Conservation (phyloP, 2,888 invertebrate genomes). For the Arenicola marina region DNA sequence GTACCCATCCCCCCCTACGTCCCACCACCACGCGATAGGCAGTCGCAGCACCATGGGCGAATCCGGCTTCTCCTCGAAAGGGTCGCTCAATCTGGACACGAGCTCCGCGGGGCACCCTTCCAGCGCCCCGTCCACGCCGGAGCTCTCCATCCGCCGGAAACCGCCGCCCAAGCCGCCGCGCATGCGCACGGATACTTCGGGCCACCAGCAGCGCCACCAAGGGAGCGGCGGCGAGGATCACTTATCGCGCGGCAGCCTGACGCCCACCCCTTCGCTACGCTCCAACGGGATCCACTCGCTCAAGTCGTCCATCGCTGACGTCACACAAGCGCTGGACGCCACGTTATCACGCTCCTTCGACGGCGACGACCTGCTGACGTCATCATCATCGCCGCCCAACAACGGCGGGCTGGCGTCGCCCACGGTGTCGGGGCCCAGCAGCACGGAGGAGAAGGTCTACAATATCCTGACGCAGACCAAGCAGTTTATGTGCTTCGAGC, state of each 20-base stretch:
- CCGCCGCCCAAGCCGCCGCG: constrained; percentile 15
- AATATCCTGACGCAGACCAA: constrained; percentile 25
- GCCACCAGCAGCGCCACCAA: neutral
- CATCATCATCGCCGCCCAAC: no score
- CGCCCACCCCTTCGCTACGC: constrained; percentile 2
- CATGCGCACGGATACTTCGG: neutral
- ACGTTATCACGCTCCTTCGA: neutral
- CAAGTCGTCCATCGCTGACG: constrained; percentile 14
- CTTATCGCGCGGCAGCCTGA: neutral
- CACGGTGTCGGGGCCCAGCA: neutral
- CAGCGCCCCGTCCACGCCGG: neutral
- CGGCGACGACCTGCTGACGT: neutral
- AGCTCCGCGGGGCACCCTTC: neutral
- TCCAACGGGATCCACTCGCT: constrained; percentile 9
- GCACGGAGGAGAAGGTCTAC: constrained; percentile 24
- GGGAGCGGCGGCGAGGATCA: neutral
- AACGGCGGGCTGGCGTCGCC: neutral
- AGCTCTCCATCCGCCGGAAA: constrained; percentile 2
- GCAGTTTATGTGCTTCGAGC: constrained; percentile 25
- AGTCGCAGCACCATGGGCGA: constrained; percentile 3
- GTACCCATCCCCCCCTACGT: no score
- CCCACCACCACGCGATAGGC: neutral
- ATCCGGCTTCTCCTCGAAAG: constrained; percentile 10
- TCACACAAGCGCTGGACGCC: constrained; percentile 5
- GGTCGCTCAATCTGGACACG: constrained; percentile 1